These are phyloP conservation scores for Pedicia rivosa DNA, from an alignment of 2,888 invertebrate genomes.

Conservation along the genomic window DNA sequence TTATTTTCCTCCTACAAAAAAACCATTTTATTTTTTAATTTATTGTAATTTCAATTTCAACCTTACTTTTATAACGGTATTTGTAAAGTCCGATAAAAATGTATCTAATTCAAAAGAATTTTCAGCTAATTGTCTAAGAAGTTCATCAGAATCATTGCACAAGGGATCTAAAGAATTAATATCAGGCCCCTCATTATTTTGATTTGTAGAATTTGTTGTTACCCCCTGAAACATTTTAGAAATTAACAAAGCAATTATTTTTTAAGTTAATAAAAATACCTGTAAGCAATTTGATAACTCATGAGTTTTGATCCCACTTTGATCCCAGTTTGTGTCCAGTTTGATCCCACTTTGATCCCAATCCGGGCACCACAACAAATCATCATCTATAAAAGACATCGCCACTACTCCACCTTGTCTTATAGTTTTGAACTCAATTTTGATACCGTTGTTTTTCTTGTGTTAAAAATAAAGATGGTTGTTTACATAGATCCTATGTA, in stretches of 20 bases:
- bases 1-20: slow-evolving; percentile 28
- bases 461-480: too few relatives aligned
- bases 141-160: slow-evolving; percentile 54
- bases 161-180: slow-evolving; percentile 26
- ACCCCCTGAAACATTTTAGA: too few relatives aligned
- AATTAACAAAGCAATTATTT: too few relatives aligned
- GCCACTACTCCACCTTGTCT: slow-evolving; percentile 37
- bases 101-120: slow-evolving; percentile 77
- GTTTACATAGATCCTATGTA: too few relatives aligned
- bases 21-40: slow-evolving; percentile 3
- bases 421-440: slow-evolving; percentile 4
- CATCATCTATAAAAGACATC: slow-evolving; percentile 95
- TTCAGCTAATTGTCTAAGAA: slow-evolving; percentile 67
- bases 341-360: slow-evolving; percentile 92
- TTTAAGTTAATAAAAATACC: too few relatives aligned
- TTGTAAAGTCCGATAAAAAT: slow-evolving; percentile 60
- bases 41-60: too few relatives aligned
- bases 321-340: too few relatives aligned
- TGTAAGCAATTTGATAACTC: too few relatives aligned
- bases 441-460: too few relatives aligned
- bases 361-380: slow-evolving; percentile 86
- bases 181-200: slow-evolving; percentile 18
- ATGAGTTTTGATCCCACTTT: too few relatives aligned
- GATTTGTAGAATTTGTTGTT: slow-evolving; percentile 17
- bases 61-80: slow-evolving; percentile 53